Evolutionary conservation across 2,888 invertebrate genomes (phyloP).

Genomic region (Limnephilus rhombicus): DNA sequence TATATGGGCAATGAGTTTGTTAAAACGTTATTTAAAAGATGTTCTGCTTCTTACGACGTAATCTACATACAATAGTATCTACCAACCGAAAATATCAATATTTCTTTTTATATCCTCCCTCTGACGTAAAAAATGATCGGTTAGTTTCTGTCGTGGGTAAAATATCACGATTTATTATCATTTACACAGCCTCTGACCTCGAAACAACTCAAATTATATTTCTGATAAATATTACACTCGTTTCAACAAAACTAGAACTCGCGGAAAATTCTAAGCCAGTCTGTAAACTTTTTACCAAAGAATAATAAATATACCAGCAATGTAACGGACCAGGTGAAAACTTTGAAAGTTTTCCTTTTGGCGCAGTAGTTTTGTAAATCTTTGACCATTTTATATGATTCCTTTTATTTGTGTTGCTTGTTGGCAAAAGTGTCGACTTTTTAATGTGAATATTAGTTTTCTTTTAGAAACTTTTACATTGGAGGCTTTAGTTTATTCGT

Average conservation of each 20-base stretch:
- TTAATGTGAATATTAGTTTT: background rate
- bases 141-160: background rate
- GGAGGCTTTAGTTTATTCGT: background rate
- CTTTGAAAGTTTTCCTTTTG: background rate
- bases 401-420: background rate
- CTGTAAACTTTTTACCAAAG: background rate
- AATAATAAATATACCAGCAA: background rate
- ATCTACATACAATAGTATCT: too few species aligned
- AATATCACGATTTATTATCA: background rate
- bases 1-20: too few species aligned
- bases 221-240: background rate
- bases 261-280: background rate
- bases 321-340: background rate
- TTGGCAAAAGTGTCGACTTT: background rate
- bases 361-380: background rate
- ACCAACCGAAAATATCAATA: too few species aligned
- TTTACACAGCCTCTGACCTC: background rate
- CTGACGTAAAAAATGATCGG: background rate
- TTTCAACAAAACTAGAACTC: background rate
- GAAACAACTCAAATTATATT: background rate
- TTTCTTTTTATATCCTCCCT: background rate
- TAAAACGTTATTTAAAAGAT: too few species aligned
- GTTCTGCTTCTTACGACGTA: too few species aligned
- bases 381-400: background rate
- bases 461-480: background rate